phyloP scores from a whole-genome alignment of 2,888 invertebrate species.

The Charanyca ferruginea region DNA sequence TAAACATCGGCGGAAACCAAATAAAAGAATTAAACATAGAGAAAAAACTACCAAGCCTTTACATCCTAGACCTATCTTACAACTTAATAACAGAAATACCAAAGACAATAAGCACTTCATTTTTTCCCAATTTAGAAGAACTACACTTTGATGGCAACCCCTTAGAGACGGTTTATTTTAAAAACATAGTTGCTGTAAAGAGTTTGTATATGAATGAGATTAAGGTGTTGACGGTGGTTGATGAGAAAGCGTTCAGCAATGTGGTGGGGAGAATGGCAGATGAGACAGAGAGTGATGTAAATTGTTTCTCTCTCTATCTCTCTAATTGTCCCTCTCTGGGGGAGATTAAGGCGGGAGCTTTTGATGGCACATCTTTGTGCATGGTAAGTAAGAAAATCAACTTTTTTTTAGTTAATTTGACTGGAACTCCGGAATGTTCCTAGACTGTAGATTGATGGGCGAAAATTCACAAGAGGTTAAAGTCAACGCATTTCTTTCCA shows the following conservation, averaged over 20 bases:
- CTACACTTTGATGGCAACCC: conserved; percentile 90
- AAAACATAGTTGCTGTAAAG: conserved; percentile 83
- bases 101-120: conserved; percentile 79
- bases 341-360: conserved; percentile 84
- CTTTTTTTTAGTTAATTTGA: neutral
- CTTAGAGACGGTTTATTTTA: conserved; percentile 85
- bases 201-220: conserved; percentile 86
- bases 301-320: conserved; percentile 88
- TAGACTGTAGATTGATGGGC: too few relatives aligned
- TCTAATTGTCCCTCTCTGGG: conserved; percentile 84
- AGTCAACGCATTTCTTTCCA: too few relatives aligned
- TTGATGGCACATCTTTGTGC: conserved; percentile 88
- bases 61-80: conserved; percentile 88
- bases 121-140: conserved; percentile 87
- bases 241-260: conserved; percentile 87
- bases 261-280: conserved; percentile 79
- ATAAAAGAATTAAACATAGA: conserved; percentile 85
- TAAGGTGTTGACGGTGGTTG: conserved; percentile 76
- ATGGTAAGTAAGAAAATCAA: conserved; percentile 82
- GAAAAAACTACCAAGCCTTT: conserved; percentile 83
- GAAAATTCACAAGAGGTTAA: too few relatives aligned
- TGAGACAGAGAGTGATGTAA: conserved; percentile 68
- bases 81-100: conserved; percentile 88
- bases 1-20: conserved; percentile 86
- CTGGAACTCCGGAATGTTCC: too few relatives aligned